phyloP scores from a whole-genome alignment of 2,113 vertebrate species.

The Halichoeres trimaculatus region DNA sequence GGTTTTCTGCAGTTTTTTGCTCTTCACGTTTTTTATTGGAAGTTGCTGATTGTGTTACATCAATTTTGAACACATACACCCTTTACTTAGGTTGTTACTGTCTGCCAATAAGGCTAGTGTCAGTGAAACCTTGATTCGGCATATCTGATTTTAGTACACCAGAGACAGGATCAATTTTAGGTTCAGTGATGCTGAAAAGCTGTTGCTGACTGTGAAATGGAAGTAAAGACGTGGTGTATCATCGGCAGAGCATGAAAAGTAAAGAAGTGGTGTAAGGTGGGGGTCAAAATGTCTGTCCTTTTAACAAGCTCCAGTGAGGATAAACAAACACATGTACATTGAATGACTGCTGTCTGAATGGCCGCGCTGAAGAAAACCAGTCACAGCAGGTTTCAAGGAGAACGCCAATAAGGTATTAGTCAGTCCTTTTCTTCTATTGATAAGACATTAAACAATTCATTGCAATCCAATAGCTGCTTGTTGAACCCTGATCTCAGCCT shows the following conservation, averaged over 20 bases:
- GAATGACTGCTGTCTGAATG: neutral
- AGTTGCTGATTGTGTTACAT: too few relatives aligned
- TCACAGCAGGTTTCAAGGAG: constrained; percentile 3
- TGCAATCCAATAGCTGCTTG: constrained; percentile 35
- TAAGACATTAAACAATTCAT: constrained; percentile 28
- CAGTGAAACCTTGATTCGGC: too few relatives aligned
- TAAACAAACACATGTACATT: neutral
- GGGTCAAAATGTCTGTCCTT: neutral
- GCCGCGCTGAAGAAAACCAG: neutral
- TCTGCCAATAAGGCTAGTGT: too few relatives aligned
- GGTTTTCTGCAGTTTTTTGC: too few relatives aligned
- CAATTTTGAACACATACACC: too few relatives aligned
- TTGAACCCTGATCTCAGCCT: constrained; percentile 32
- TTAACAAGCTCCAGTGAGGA: neutral
- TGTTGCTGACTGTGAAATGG: too few relatives aligned
- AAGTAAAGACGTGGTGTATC: neutral
- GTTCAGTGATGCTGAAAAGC: too few relatives aligned
- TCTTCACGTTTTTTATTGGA: too few relatives aligned
- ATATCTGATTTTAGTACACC: too few relatives aligned
- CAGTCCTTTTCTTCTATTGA: neutral
- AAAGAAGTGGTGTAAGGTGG: too few relatives aligned
- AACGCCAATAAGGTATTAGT: constrained; percentile 6
- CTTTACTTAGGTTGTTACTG: too few relatives aligned
- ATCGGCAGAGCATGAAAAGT: neutral
- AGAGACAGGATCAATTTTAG: too few relatives aligned